These are phyloP conservation scores for Rostratula benghalensis DNA, from an alignment of 2,113 vertebrate species.

Conservation along the genomic window DNA sequence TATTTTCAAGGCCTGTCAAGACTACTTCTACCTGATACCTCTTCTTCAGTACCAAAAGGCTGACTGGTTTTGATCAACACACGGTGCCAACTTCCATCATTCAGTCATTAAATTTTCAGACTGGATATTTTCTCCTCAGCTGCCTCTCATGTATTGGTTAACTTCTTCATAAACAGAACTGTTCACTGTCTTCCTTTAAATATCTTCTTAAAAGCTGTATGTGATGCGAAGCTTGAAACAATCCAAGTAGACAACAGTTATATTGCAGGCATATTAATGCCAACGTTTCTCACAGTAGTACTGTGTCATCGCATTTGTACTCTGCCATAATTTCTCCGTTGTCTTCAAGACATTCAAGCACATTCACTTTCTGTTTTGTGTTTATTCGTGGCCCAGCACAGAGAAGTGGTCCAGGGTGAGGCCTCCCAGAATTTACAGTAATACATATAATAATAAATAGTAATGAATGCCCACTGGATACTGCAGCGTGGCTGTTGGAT, in stretches of 20 bases:
- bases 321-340: background rate
- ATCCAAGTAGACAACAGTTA: background rate
- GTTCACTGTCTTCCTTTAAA: background rate
- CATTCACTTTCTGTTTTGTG: background rate
- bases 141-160: background rate
- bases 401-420: background rate
- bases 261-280: background rate
- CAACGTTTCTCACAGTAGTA: background rate
- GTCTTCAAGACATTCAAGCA: background rate
- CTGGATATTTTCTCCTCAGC: background rate
- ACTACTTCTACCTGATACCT: constrained; percentile 20
- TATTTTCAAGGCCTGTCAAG: constrained; percentile 39
- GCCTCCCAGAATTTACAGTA: background rate
- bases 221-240: background rate
- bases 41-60: constrained; percentile 14
- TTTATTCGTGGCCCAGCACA: background rate
- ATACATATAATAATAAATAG: background rate
- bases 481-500: background rate
- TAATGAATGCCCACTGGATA: background rate
- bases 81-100: constrained; percentile 1
- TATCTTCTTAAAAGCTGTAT: background rate
- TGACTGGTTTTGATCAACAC: constrained; percentile 29
- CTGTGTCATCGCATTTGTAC: background rate
- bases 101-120: background rate
- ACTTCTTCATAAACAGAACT: background rate